Evolutionary conservation across 2,888 invertebrate genomes (phyloP).

Genomic region (Phengaris alcon): DNA sequence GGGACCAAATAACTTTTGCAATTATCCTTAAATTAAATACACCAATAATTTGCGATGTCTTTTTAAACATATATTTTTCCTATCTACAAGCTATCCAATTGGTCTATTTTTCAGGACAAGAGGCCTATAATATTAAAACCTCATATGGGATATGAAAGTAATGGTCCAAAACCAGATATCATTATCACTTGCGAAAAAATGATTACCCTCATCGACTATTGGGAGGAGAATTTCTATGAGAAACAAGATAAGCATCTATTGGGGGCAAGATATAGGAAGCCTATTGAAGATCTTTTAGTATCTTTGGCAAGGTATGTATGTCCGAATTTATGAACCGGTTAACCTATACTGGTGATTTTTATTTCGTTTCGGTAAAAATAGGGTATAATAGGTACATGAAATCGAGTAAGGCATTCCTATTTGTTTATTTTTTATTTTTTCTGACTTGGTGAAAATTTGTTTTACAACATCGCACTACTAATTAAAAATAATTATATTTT

Average conservation of each 20-base stretch:
- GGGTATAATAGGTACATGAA: too few relatives aligned
- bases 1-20: too few relatives aligned
- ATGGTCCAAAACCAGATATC: constrained; percentile 61
- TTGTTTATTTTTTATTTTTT: too few relatives aligned
- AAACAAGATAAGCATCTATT: constrained; percentile 44
- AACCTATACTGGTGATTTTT: too few relatives aligned
- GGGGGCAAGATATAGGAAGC: constrained; percentile 48
- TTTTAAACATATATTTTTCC: background rate
- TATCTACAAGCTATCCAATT: background rate
- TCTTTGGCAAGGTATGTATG: constrained; percentile 61
- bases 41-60: background rate
- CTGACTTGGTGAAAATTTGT: too few relatives aligned
- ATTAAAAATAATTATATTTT: too few relatives aligned
- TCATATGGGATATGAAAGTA: constrained; percentile 54
- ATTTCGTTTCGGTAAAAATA: too few relatives aligned
- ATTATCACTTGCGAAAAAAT: constrained; percentile 65
- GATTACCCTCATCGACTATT: constrained; percentile 66
- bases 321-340: background rate
- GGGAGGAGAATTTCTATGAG: constrained; percentile 63
- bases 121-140: constrained; percentile 61
- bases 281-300: constrained; percentile 62
- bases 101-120: constrained; percentile 55
- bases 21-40: too few relatives aligned
- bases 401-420: too few relatives aligned
- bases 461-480: too few relatives aligned